Evolutionary conservation across 37 sponge, comb jelly and placozoan species (phyloP), one percentile per base, ranked within the genome.

Genomic region (Hexactinellida sp.): DNA sequence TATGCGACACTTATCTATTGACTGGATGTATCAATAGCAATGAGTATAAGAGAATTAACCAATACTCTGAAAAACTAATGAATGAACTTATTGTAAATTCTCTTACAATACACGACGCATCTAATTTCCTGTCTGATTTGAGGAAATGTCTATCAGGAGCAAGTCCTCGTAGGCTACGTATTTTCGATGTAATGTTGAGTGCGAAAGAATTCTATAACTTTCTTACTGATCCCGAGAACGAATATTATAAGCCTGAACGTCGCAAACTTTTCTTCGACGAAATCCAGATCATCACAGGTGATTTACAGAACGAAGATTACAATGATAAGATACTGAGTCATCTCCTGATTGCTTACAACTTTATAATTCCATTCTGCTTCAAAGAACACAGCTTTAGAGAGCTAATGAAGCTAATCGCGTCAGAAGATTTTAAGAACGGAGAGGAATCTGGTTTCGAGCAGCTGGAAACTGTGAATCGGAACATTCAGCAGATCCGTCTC

Each of bases 241-340:
- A 63, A 63, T 63, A 63, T 28, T 63, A 63, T n/a, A 63, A 63
- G 76, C 3, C 76, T 25, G 76, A 63, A n/a, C 76, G 76, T 1
- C 76, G 76, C 25, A 63, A 63, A n/a, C 76, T 63, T 7, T 63
- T 63, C 30, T 63, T 63, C 13, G 76, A 63, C 34, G 76, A 63
- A n/a, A 63, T 63, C 84, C 84, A 91, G 24, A 82, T 95, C 23
- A 87, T 95, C 30, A 92, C 91, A 0, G 87, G 89, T 25, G 93
- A 95, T 36, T 87, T 95, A 9, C 93, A 92, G 84, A 90, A 94
- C 41, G 91, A 94, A 54, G 93, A 94, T 84, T 94, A 94, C 87
- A 94, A 94, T 54, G 95, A 94, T 54, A 87, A 85, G 0, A 88
- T 95, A 30, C 84, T 95, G n/a, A 95, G 89, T 83, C 93, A 95